phyloP scores from a whole-genome alignment of 2,888 invertebrate genomes.

The Drosophila eohydei region DNA sequence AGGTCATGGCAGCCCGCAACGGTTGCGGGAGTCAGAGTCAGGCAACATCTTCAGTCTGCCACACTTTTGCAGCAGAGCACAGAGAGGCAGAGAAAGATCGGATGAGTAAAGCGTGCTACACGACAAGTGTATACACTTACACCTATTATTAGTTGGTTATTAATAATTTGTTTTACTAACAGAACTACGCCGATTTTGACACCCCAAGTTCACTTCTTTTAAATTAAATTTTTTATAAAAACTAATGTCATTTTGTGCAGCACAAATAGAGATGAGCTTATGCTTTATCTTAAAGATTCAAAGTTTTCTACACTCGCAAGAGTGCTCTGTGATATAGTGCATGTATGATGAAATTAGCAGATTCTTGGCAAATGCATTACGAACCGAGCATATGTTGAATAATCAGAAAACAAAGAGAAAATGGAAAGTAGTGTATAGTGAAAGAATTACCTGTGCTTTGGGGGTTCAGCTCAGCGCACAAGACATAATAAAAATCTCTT shows the following conservation, averaged over 20 bases:
- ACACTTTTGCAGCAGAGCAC: constrained; percentile 53
- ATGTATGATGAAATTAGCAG: constrained; percentile 5
- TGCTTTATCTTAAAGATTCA: no score
- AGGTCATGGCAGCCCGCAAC: constrained; percentile 40
- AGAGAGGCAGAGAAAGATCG: not conserved
- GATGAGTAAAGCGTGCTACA: not conserved
- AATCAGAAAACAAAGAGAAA: constrained; percentile 16
- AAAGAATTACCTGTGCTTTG: constrained; percentile 57
- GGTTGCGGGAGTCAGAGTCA: constrained; percentile 38
- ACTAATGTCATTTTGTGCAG: no score
- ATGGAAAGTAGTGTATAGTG: constrained; percentile 28
- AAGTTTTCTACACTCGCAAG: no score
- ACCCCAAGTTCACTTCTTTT: no score
- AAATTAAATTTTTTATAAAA: no score
- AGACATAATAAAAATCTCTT: constrained; percentile 81
- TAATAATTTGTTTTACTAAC: not conserved
- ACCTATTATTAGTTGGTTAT: not conserved
- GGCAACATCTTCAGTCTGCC: constrained; percentile 64
- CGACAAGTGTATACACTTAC: not conserved
- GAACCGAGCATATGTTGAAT: constrained; percentile 21
- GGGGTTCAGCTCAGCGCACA: constrained; percentile 55
- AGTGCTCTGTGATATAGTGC: not conserved
- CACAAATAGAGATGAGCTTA: no score
- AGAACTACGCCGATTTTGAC: no score
- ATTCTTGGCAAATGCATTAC: constrained; percentile 21